phyloP scores from a whole-genome alignment of 2,888 invertebrate species.

The Argyresthia albistria region DNA sequence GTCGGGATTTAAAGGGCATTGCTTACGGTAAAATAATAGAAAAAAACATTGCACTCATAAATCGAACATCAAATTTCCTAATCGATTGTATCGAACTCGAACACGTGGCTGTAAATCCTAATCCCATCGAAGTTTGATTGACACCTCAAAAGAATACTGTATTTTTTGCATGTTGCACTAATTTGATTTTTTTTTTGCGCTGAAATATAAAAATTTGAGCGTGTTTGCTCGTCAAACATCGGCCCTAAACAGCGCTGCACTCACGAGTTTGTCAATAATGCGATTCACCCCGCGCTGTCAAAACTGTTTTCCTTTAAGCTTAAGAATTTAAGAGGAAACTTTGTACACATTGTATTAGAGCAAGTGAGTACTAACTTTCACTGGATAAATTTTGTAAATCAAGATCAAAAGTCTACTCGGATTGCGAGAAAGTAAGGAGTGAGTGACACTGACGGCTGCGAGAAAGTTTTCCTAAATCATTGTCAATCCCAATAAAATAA shows the following conservation, averaged over 20 bases:
- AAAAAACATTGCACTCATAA: constrained; percentile 46
- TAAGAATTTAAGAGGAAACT: constrained; percentile 30
- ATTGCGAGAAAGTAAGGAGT: constrained; percentile 22
- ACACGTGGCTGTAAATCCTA: constrained; percentile 36
- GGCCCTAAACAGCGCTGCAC: constrained; percentile 23
- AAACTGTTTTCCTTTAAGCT: constrained; percentile 38
- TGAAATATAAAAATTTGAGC: constrained; percentile 9
- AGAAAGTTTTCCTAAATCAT: constrained; percentile 56
- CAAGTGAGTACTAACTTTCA: constrained; percentile 23
- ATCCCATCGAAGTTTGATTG: constrained; percentile 18
- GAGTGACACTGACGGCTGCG: constrained; percentile 26
- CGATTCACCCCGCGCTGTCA: constrained; percentile 36
- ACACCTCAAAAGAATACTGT: constrained; percentile 12
- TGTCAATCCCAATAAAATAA: constrained; percentile 65
- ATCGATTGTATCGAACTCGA: constrained; percentile 21
- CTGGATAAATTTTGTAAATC: constrained; percentile 57
- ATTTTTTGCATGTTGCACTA: constrained; percentile 5
- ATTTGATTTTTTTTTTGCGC: not conserved
- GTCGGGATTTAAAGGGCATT: constrained; percentile 72
- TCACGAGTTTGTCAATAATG: constrained; percentile 29
- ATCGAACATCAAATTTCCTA: constrained; percentile 31
- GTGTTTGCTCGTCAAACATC: constrained; percentile 23
- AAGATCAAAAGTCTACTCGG: constrained; percentile 48
- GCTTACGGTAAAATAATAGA: constrained; percentile 59
- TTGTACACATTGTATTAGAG: constrained; percentile 29